A percentile compares a stretch with the other conserved stretches of the same genome.
Conservation (phyloP, 2,113 vertebrate genomes). For the Jaculus jaculus region DNA sequence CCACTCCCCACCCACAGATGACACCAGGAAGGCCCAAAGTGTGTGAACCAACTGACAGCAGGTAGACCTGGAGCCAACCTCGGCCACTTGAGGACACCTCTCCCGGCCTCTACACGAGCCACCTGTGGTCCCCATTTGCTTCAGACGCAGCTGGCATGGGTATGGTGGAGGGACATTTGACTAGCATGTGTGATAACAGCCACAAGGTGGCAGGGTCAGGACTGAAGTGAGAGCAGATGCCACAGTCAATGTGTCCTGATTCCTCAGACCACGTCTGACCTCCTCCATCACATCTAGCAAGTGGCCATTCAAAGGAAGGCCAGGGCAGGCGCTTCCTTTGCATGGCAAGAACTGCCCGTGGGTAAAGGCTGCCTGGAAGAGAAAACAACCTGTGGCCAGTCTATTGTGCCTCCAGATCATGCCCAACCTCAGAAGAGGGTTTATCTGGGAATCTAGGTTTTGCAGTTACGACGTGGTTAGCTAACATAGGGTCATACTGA, state of each 20-base stretch:
- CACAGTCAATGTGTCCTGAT: background rate
- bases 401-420: background rate
- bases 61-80: rapidly evolving
- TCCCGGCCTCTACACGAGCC: rapidly evolving
- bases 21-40: background rate
- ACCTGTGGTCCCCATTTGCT: rapidly evolving
- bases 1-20: rapidly evolving
- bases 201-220: background rate
- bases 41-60: rapidly evolving
- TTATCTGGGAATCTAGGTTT: background rate
- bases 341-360: background rate
- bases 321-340: rapidly evolving
- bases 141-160: rapidly evolving
- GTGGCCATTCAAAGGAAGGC: rapidly evolving
- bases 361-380: rapidly evolving
- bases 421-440: background rate
- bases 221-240: rapidly evolving
- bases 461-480: rapidly evolving
- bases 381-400: background rate
- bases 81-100: rapidly evolving
- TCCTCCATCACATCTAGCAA: rapidly evolving
- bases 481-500: background rate
- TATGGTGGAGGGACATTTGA: rapidly evolving
- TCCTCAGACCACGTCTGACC: rapidly evolving
- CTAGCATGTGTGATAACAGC: background rate